Base-by-base conservation (phyloP, 2,113 vertebrate species). In the Microcebus tavaratra region DNA sequence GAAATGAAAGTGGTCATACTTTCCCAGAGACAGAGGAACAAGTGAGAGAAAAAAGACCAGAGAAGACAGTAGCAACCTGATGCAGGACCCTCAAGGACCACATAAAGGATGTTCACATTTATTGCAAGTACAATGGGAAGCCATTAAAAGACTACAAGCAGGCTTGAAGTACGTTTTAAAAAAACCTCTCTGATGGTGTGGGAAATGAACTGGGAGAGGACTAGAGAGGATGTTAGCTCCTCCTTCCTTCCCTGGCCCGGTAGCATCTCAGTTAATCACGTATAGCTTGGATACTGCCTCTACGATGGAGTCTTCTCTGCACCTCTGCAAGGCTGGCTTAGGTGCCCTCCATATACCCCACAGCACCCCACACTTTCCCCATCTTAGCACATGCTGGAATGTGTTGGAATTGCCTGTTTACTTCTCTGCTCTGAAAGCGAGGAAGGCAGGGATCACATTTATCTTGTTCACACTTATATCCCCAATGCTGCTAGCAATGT, bases 181-280 rank as follows among this genome's bases (percentile, higher is more conserved):
- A 42, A 75, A 6, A 14, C 65, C 36, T 21, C 27, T 50, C 34
- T 45, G 11, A 5, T 29, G 27, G 12, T 45, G 7, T 42, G 39
- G 20, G 42, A 34, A 39, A 31, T 2, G 5, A 34, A 57, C 0
- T 4, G 29, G 13, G 13, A 10, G 65, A 13, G 36, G 36, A 29
- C 10, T 6, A 42, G 29, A 18, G 31, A 1, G 3, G 17, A 50
- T 0, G 0, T 34, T 0, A 72, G 25, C 6, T 18, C n/a, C 14
- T 87, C 42, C 57, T 84, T 25, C 8, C 11, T 29, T 50, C 17
- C 17, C 13, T 8, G 7, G 13, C 36, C 55, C 57, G 21, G 68
- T 18, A 59, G 75, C 57, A 50, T 34, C 53, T 59, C 17, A 27
- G 2, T 8, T 10, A 8, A 31, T 29, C 65, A 17, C 27, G 6